Evolutionary conservation across 2,113 vertebrate genomes (phyloP), one percentile per base, ranked within the genome.

Genomic region (Colossoma macropomum): DNA sequence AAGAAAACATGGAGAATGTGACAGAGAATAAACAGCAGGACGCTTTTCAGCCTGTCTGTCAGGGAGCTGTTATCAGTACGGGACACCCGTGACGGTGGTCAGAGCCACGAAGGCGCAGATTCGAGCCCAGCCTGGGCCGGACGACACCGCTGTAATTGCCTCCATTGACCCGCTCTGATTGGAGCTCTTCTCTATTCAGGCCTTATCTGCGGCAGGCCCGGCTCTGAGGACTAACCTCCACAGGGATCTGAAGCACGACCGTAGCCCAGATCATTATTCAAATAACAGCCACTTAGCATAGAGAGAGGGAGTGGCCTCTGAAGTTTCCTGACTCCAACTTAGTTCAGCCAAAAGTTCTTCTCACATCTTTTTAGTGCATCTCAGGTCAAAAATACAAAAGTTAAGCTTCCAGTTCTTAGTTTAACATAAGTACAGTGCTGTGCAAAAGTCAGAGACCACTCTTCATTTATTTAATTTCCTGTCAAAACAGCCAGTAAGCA

Each of bases 151-250:
- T 86, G 86, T 89, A 88, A 90, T 90, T 90, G 87, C 84, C 88
- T 89, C 78, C 79, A 87, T 87, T 86, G 84, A 90, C 86, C 80
- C 75, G 63, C 85, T 87, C 86, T 87, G 87, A 87, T 86, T 86
- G 71, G 73, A 81, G 77, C 70, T 77, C 78, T 86, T 85, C 83
- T 72, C 80, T 83, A 80, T 80, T 80, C 80, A 41, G 75, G 69
- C 48, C 81, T 86, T 90, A 85, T 88, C 86, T 84, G 79, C 80
- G 85, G 84, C 84, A 81, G 74, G 54, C 75, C 80, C 30, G 80
- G 71, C 25, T 56, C 30, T 15, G 32, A 21, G 38, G 41, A 68
- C 45, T 83, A 86, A 87, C 85, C 85, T 81, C 41, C 48, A 34
- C 28, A 13, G 65, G 45, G 63, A 83, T 77, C 79, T 65, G 13